Conservation (phyloP, 2,888 invertebrate species). For the Drosophila tripunctata region DNA sequence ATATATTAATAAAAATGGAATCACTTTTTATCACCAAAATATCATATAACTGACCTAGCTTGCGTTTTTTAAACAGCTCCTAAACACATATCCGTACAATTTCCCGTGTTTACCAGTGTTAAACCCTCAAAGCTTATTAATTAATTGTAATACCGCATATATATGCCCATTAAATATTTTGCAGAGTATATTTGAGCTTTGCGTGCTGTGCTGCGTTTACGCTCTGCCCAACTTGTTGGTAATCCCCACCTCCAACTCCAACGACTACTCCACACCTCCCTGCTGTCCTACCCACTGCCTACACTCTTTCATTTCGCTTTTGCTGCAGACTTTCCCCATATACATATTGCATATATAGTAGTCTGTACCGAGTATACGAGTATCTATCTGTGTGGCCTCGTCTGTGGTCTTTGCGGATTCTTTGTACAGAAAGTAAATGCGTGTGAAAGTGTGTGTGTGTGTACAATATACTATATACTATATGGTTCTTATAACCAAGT, state of each 20-base stretch:
- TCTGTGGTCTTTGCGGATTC: slow-evolving; percentile 47
- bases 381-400: slow-evolving; percentile 40
- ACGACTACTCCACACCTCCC: slow-evolving; percentile 19
- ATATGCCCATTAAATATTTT: not conserved
- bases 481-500: slow-evolving; percentile 11
- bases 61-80: no score
- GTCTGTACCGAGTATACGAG: no score
- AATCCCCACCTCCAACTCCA: no score
- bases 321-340: slow-evolving; percentile 39
- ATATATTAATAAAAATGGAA: no score
- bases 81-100: no score
- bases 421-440: slow-evolving; percentile 50
- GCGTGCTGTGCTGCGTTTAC: slow-evolving; percentile 55
- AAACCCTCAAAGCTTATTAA: not conserved
- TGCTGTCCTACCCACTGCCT: not conserved
- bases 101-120: no score
- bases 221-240: slow-evolving; percentile 64
- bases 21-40: no score
- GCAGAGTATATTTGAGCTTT: slow-evolving; percentile 32
- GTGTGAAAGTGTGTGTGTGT: slow-evolving; percentile 1
- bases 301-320: slow-evolving; percentile 54
- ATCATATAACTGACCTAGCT: no score
- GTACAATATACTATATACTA: slow-evolving; percentile 1
- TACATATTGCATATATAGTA: slow-evolving; percentile 7
- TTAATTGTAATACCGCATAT: not conserved